phyloP scores from a whole-genome alignment of 2,797 vertebrate genomes.

The Cryptoblepharus egeriae region DNA sequence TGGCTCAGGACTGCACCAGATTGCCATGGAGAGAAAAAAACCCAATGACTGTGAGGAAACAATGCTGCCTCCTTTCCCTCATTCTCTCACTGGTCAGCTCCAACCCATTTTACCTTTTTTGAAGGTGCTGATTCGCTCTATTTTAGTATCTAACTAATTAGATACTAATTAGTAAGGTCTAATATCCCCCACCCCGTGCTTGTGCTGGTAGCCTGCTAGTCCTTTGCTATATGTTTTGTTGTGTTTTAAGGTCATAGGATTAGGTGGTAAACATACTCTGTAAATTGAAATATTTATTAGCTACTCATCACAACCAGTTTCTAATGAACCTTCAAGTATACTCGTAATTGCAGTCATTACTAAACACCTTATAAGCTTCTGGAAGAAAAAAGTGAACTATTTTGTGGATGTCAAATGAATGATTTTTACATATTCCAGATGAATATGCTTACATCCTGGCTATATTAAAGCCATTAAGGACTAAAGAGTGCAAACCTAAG shows the following conservation, averaged over 20 bases:
- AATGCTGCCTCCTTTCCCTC: not conserved
- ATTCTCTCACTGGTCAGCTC: too few species aligned
- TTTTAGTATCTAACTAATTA: too few species aligned
- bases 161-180: too few species aligned
- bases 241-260: not conserved
- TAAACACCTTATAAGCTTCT: not conserved
- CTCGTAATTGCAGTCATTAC: not conserved
- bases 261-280: not conserved
- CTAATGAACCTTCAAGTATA: not conserved
- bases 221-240: not conserved
- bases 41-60: too few species aligned
- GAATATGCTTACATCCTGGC: not conserved
- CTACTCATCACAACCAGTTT: not conserved
- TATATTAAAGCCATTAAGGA: constrained; percentile 25
- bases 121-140: not conserved
- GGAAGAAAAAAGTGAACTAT: not conserved
- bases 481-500: too few species aligned
- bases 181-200: too few species aligned
- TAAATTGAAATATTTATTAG: not conserved
- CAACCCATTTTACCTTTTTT: not conserved
- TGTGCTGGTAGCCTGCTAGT: not conserved
- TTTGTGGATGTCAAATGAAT: constrained; percentile 5
- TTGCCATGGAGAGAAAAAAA: too few species aligned
- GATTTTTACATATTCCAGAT: constrained; percentile 2
- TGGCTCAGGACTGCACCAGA: not conserved